These are phyloP conservation scores for Nephrotoma appendiculata DNA, from an alignment of 2,888 invertebrate species.

Conservation along the genomic window DNA sequence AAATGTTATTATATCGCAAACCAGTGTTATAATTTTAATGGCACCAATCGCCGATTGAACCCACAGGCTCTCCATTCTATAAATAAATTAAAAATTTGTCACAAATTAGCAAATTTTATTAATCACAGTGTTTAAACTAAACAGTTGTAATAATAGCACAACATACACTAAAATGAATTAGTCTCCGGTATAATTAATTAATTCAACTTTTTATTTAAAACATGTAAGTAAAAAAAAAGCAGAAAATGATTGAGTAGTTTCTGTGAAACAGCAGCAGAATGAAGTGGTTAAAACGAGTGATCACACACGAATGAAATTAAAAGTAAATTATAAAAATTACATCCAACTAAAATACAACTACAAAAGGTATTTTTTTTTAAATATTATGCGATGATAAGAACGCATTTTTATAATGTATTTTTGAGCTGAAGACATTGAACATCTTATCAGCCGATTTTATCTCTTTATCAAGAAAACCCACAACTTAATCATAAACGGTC, in stretches of 20 bases:
- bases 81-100: conserved; percentile 14
- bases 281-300: neutral
- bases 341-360: neutral
- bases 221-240: neutral
- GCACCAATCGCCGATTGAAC: conserved; percentile 58
- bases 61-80: conserved; percentile 50
- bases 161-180: neutral
- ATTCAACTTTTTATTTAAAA: neutral
- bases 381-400: neutral
- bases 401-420: neutral
- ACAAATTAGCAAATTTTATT: neutral
- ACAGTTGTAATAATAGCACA: neutral
- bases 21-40: conserved; percentile 64
- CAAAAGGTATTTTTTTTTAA: neutral
- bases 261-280: neutral
- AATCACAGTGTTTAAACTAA: neutral
- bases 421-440: neutral
- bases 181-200: neutral
- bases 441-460: neutral
- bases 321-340: neutral
- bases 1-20: conserved; percentile 82
- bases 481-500: neutral
- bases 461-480: neutral
- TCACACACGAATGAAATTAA: neutral
- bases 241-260: neutral